phyloP scores from a whole-genome alignment of 2,797 vertebrate species.

The Coregonus suidteri region DNA sequence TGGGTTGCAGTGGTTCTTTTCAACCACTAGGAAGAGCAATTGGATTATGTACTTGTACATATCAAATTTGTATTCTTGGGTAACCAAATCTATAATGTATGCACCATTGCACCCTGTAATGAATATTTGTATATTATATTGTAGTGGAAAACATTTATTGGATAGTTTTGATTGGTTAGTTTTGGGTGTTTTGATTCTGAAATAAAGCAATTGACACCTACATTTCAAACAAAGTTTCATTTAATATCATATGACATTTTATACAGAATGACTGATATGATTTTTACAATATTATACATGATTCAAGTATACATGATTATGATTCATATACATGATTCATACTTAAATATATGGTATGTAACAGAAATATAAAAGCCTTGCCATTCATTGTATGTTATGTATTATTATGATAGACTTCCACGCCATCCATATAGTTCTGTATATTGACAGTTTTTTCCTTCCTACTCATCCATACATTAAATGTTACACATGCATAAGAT shows the following conservation, averaged over 20 bases:
- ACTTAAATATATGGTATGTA: slow-evolving; percentile 32
- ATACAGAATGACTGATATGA: slow-evolving; percentile 57
- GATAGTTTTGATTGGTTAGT: background rate
- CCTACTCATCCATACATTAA: slow-evolving; percentile 31
- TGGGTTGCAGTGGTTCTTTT: background rate
- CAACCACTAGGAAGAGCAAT: background rate
- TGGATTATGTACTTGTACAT: background rate
- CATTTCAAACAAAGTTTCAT: slow-evolving; percentile 27
- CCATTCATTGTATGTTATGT: slow-evolving; percentile 3
- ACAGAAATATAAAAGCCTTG: slow-evolving; percentile 53
- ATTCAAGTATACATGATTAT: slow-evolving; percentile 62
- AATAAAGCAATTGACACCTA: background rate
- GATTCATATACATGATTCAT: slow-evolving; percentile 36
- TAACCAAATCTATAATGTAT: background rate
- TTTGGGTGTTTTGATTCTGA: background rate
- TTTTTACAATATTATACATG: slow-evolving; percentile 64
- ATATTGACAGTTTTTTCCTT: slow-evolving; percentile 24
- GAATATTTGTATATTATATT: background rate
- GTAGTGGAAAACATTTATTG: background rate
- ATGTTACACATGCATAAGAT: slow-evolving; percentile 37
- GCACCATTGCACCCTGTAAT: background rate
- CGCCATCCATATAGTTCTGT: background rate
- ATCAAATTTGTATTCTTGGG: too few species aligned
- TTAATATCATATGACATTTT: slow-evolving; percentile 58
- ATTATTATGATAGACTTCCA: slow-evolving; percentile 7